Conservation (phyloP, 2,888 invertebrate species). For the Aporophyla lueneburgensis region DNA sequence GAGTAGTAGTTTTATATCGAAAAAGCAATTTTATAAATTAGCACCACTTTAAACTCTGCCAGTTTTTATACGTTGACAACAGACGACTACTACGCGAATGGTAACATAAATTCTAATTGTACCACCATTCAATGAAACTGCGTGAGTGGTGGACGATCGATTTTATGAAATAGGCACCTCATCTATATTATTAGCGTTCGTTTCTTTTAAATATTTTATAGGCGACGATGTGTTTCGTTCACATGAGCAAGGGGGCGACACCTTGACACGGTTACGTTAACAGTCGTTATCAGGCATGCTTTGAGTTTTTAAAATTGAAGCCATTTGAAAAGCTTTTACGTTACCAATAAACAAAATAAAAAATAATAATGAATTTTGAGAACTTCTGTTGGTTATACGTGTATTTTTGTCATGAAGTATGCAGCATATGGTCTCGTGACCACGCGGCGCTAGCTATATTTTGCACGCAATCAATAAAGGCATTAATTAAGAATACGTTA, state of each 20-base stretch:
- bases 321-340: not conserved
- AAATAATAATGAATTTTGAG: not conserved
- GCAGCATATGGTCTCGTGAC: constrained; percentile 57
- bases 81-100: constrained; percentile 50
- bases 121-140: constrained; percentile 59
- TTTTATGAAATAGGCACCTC: constrained; percentile 58
- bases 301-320: not conserved
- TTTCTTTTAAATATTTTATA: constrained; percentile 45
- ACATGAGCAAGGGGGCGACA: constrained; percentile 18
- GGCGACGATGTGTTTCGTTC: constrained; percentile 30
- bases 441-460: constrained; percentile 48
- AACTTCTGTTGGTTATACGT: constrained; percentile 4
- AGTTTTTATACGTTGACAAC: constrained; percentile 62
- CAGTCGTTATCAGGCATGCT: not conserved
- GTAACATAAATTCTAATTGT: constrained; percentile 70
- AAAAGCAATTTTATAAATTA: constrained; percentile 45
- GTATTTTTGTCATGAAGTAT: constrained; percentile 8
- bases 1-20: constrained; percentile 23
- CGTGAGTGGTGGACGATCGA: constrained; percentile 62
- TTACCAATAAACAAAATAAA: not conserved
- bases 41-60: constrained; percentile 43
- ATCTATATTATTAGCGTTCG: constrained; percentile 28
- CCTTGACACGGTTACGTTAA: constrained; percentile 38
- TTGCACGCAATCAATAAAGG: constrained; percentile 79
- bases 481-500: constrained; percentile 76